Evolutionary conservation across 2,113 vertebrate genomes (phyloP).

Genomic region (Corythornis cristatus): DNA sequence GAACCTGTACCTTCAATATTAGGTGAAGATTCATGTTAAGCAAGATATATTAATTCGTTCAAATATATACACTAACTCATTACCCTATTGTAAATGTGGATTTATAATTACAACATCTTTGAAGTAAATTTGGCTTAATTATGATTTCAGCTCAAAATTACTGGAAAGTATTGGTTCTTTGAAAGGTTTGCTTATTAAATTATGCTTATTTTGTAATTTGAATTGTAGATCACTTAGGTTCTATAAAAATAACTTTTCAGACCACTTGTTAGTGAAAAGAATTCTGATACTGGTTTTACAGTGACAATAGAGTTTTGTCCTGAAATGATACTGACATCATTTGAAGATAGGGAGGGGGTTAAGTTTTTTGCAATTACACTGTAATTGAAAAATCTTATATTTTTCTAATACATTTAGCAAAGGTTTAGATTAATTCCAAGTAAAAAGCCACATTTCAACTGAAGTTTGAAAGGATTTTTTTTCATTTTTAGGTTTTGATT

Average conservation of each 20-base stretch:
- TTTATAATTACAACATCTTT: neutral
- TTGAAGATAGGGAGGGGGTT: neutral
- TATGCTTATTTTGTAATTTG: neutral
- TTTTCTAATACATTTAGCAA: neutral
- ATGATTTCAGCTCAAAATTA: neutral
- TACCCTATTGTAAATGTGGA: neutral
- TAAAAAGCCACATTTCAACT: neutral
- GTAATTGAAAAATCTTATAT: neutral
- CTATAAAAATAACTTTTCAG: neutral
- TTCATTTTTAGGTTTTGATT: neutral
- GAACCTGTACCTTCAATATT: neutral
- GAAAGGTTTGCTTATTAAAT: neutral
- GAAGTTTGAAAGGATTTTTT: neutral
- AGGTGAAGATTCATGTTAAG: fast-evolving
- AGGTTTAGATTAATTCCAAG: neutral
- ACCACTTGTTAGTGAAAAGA: neutral
- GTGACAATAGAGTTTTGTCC: neutral
- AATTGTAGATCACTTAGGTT: neutral
- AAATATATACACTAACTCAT: neutral
- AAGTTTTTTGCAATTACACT: neutral
- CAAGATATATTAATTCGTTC: neutral
- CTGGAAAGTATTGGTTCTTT: neutral
- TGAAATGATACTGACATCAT: neutral
- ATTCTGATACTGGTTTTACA: neutral
- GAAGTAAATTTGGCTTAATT: neutral